Conservation (phyloP, 1,140 invertebrate species). For the Nilaparvata lugens region DNA sequence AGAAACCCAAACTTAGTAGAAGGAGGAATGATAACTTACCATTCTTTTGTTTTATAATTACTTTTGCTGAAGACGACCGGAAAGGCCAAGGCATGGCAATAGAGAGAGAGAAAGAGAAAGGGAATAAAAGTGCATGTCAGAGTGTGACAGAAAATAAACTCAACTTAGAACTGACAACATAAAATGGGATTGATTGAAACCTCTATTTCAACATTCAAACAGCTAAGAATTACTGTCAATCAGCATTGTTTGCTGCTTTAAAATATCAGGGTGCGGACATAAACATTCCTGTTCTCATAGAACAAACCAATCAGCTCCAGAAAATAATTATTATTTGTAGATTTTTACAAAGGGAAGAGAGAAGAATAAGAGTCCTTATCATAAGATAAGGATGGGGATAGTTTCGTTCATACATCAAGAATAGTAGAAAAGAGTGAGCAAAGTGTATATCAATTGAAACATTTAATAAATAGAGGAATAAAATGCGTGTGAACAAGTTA, state of each 20-base stretch:
- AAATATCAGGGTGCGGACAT: neutral
- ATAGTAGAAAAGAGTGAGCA: no score
- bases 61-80: constrained; percentile 45
- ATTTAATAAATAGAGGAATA: neutral
- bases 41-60: constrained; percentile 46
- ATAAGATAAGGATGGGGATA: no score
- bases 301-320: no score
- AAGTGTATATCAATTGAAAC: no score
- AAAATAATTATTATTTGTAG: no score
- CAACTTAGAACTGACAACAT: constrained; percentile 12
- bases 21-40: constrained; percentile 39
- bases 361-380: neutral
- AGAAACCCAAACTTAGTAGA: constrained; percentile 16
- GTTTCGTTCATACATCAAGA: no score
- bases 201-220: no score
- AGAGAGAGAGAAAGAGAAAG: constrained; percentile 26
- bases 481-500: no score
- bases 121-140: constrained; percentile 29
- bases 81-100: constrained; percentile 29
- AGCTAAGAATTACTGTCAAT: no score
- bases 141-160: constrained; percentile 20
- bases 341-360: no score
- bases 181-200: constrained; percentile 5
- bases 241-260: no score
- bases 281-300: no score